Evolutionary conservation across 2,797 vertebrate genomes (phyloP).

Genomic region (Allobates femoralis): DNA sequence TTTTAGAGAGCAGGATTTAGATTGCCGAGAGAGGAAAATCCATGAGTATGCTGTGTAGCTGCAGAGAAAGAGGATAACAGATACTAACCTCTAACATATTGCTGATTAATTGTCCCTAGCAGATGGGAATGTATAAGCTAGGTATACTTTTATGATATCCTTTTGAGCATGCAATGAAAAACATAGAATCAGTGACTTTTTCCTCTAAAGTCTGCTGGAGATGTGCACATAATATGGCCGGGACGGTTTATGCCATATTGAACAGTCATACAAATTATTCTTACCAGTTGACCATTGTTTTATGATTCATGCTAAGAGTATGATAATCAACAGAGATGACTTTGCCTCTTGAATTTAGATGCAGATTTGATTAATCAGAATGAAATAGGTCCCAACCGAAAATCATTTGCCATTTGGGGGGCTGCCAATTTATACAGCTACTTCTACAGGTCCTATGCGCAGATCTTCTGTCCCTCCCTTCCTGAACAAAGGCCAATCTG

Average conservation of each 20-base stretch:
- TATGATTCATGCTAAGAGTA: neutral
- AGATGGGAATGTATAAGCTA: conserved; percentile 17
- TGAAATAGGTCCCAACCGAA: too few relatives aligned
- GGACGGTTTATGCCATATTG: neutral
- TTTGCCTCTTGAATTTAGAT: too few relatives aligned
- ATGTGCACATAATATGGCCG: neutral
- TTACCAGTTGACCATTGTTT: neutral
- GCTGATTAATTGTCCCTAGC: neutral
- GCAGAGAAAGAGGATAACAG: neutral
- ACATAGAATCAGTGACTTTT: neutral
- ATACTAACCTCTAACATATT: neutral
- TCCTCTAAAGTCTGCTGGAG: neutral
- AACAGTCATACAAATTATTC: neutral
- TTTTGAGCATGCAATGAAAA: conserved; percentile 12
- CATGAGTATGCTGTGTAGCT: neutral
- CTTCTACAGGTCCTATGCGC: too few relatives aligned
- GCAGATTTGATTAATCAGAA: too few relatives aligned
- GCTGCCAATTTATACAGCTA: too few relatives aligned
- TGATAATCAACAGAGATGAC: too few relatives aligned
- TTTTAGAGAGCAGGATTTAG: conserved; percentile 20
- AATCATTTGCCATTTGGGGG: too few relatives aligned
- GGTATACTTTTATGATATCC: conserved; percentile 20
- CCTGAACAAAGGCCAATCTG: too few relatives aligned
- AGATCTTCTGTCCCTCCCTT: too few relatives aligned
- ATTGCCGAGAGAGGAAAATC: neutral